Base-by-base conservation (phyloP, 2,888 invertebrate species). In the Rotaria socialis region DNA sequence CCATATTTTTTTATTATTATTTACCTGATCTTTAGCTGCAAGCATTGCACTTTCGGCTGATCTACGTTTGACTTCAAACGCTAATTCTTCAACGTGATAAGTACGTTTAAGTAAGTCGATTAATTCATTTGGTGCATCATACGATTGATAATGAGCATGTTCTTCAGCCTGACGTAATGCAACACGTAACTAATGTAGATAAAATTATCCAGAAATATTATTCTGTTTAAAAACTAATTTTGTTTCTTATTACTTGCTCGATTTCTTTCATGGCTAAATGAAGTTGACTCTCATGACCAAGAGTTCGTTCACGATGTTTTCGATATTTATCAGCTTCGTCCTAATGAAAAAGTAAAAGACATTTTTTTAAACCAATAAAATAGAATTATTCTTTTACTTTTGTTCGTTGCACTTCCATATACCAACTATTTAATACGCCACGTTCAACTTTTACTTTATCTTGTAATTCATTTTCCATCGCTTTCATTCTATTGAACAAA, bases 121-220 rank as follows among this genome's bases (percentile, higher is more conserved):
- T 84, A 86, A 84, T 43, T 56, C 60, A 80, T n/a, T 35, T 16
- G 86, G 86, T 84, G 86, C 22, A 74, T 86, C 85, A 84, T 56
- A 86, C 5, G 80, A 47, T n/a, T 80, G 80, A 80, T 80, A 47
- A n/a, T n/a, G 22, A 80, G 80, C 80, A 47, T 80, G 80, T 80
- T 80, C 80, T 47, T 80, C 80, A 14, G 80, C 47, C 22, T 80
- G 22, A n/a, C 14, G 43, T 43, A 80, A n/a, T n/a, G 80, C 80
- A 47, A 43, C 24, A 11, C 80, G 43, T n/a, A 80, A 47, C 80
- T 80, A 47, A 6, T 14, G 3, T 5, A 11, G n/a, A 27, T 5
- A 41, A 67, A 19, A 67, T 47, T 10, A 47, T 4, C 7, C 47
- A 47, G 4, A 47, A 10, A 47, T 35, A 4, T 24, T 85, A 56